Conservation (phyloP, 2,888 invertebrate species). For the Acanthococcus lagerstroemiae region DNA sequence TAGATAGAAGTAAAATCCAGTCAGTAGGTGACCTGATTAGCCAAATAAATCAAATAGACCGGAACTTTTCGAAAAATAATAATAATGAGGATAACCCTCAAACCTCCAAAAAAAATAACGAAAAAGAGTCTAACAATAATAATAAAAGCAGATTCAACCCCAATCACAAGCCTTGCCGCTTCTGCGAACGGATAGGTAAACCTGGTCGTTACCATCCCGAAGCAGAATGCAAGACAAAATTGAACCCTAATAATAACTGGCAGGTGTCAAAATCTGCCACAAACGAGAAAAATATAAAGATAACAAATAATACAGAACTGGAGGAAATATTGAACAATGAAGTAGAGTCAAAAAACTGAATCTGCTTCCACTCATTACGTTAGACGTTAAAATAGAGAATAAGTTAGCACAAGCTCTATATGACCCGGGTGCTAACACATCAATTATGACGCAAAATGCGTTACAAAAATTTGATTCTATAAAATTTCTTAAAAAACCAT, state of each 20-base stretch:
- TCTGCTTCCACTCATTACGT: neutral
- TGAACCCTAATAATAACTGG: no score
- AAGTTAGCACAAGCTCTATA: neutral
- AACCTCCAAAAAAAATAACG: neutral
- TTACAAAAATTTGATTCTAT: neutral
- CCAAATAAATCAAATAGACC: slow-evolving; percentile 2
- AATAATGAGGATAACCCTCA: neutral
- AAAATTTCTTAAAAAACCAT: neutral
- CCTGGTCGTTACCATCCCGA: no score
- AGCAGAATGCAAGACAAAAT: no score
- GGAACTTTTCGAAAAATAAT: neutral
- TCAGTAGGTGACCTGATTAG: neutral
- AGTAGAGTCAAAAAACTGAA: neutral
- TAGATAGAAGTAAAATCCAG: neutral
- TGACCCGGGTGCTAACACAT: neutral
- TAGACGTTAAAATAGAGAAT: neutral
- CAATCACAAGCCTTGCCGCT: no score
- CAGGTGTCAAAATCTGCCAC: no score
- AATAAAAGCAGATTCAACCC: no score
- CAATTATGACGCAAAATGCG: neutral
- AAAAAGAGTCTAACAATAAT: neutral
- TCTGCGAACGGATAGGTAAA: no score
- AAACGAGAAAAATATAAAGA: neutral
- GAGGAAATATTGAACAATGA: neutral
- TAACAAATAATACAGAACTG: neutral